A percentile compares a stretch with the other conserved stretches of the same genome.
Conservation (phyloP, 2,888 invertebrate genomes). For the Drosophila setosimentum region DNA sequence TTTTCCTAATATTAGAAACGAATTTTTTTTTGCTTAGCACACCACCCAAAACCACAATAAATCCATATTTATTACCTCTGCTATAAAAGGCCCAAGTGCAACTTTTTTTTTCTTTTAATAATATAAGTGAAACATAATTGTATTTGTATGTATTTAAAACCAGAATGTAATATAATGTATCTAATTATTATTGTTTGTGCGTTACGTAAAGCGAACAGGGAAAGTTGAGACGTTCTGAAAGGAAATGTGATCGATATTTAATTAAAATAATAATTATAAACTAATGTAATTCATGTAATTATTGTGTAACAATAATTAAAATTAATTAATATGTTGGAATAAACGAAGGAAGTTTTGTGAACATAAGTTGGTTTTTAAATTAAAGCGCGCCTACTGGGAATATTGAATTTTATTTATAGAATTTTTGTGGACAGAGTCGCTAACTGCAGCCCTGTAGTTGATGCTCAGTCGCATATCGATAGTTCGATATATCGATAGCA, state of each 20-base stretch:
- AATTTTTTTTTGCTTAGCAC: constrained; percentile 34
- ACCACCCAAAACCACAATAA: constrained; percentile 17
- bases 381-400: neutral
- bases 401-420: neutral
- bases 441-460: constrained; percentile 26
- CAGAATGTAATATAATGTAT: constrained; percentile 46
- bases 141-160: constrained; percentile 43
- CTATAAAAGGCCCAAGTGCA: constrained; percentile 18
- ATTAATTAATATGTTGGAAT: constrained; percentile 58
- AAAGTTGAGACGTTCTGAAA: constrained; percentile 77
- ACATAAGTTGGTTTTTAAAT: neutral
- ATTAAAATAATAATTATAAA: constrained; percentile 68
- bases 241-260: constrained; percentile 84
- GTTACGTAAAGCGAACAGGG: constrained; percentile 62
- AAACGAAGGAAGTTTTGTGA: constrained; percentile 45
- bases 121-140: constrained; percentile 42
- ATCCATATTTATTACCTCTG: constrained; percentile 47
- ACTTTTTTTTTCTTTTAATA: constrained; percentile 27
- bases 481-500: constrained; percentile 3
- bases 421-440: neutral
- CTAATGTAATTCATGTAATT: constrained; percentile 58
- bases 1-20: constrained; percentile 33
- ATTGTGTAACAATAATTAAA: constrained; percentile 74
- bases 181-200: constrained; percentile 54
- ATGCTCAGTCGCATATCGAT: constrained; percentile 11